A percentile compares a stretch with the other conserved stretches of the same genome.
Conservation (phyloP, 2,888 invertebrate genomes). For the Drosophila pseudotakahashii region DNA sequence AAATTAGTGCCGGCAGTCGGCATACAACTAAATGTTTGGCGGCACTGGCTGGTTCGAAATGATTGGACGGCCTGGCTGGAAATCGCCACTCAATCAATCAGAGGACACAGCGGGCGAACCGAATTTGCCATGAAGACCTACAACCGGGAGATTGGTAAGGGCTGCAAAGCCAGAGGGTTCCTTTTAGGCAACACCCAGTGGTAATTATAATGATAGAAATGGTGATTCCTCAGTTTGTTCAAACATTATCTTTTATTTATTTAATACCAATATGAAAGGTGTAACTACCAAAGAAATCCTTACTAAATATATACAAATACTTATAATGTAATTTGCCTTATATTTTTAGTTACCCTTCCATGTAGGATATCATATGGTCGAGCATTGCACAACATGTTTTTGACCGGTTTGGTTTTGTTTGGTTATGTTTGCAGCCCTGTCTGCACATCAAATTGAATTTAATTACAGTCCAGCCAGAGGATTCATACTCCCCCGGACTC, state of each 20-base stretch:
- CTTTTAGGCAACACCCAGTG: neutral
- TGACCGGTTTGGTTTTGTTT: neutral
- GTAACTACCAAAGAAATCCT: too few species aligned
- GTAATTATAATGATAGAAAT: neutral
- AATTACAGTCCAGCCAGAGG: conserved; percentile 59
- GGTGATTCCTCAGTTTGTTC: neutral
- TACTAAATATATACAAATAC: too few species aligned
- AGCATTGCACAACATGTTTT: neutral
- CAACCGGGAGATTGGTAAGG: neutral
- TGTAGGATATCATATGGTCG: conserved; percentile 1
- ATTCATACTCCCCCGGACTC: neutral
- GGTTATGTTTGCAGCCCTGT: conserved; percentile 45
- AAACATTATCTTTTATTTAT: too few species aligned
- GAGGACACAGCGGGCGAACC: conserved; percentile 23
- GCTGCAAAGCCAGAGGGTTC: neutral
- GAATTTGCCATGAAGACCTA: conserved; percentile 15
- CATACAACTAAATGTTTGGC: conserved; percentile 48
- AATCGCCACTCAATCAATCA: conserved; percentile 68
- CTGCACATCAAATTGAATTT: conserved; percentile 72
- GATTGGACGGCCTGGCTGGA: conserved; percentile 21
- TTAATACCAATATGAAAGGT: too few species aligned
- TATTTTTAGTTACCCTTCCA: too few species aligned
- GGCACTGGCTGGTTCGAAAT: conserved; percentile 11
- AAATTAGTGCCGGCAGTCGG: conserved; percentile 65
- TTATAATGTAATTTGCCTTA: too few species aligned